Conservation (phyloP, 2,797 vertebrate species). For the Glyptemys insculpta region DNA sequence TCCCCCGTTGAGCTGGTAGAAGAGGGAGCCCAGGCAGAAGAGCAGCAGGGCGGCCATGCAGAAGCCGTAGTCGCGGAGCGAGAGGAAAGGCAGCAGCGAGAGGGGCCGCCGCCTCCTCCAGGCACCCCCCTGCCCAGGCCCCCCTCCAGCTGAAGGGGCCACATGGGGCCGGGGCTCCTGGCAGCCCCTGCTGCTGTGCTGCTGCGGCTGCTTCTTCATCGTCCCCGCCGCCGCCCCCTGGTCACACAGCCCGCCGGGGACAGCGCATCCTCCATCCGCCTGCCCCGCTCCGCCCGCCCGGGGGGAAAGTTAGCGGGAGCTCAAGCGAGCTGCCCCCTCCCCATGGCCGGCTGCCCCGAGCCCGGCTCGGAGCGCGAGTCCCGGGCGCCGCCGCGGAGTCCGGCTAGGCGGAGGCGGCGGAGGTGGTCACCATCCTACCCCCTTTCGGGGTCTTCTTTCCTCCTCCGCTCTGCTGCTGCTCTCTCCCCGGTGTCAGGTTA, state of each 20-base stretch:
- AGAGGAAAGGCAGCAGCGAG: slow-evolving; percentile 84
- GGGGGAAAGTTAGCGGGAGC: slow-evolving; percentile 76
- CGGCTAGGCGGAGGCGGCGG: slow-evolving; percentile 25
- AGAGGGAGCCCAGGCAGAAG: slow-evolving; percentile 94
- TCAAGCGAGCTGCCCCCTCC: slow-evolving; percentile 74
- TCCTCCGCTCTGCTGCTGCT: slow-evolving; percentile 15
- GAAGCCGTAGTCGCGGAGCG: slow-evolving; percentile 92
- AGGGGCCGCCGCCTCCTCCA: slow-evolving; percentile 83
- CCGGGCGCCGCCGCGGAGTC: slow-evolving; percentile 32
- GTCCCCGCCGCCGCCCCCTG: slow-evolving; percentile 83
- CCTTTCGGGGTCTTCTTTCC: slow-evolving; percentile 50
- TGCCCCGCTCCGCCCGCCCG: slow-evolving; percentile 70
- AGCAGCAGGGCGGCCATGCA: slow-evolving; percentile 94
- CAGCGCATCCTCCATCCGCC: slow-evolving; percentile 91
- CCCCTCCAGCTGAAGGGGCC: slow-evolving; percentile 57
- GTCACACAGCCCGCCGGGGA: slow-evolving; percentile 81
- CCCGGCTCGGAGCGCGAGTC: slow-evolving; percentile 46
- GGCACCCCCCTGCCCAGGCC: slow-evolving; percentile 63
- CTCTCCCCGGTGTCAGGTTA: slow-evolving; percentile 78
- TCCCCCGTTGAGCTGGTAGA: slow-evolving; percentile 95
- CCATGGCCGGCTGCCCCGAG: slow-evolving; percentile 67
- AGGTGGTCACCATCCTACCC: slow-evolving; percentile 70
- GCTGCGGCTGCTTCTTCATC: slow-evolving; percentile 91
- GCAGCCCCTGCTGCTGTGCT: slow-evolving; percentile 78
- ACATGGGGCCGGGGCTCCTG: slow-evolving; percentile 84